Conservation (phyloP, 2,888 invertebrate species). For the Ormyrus nitidulus region DNA sequence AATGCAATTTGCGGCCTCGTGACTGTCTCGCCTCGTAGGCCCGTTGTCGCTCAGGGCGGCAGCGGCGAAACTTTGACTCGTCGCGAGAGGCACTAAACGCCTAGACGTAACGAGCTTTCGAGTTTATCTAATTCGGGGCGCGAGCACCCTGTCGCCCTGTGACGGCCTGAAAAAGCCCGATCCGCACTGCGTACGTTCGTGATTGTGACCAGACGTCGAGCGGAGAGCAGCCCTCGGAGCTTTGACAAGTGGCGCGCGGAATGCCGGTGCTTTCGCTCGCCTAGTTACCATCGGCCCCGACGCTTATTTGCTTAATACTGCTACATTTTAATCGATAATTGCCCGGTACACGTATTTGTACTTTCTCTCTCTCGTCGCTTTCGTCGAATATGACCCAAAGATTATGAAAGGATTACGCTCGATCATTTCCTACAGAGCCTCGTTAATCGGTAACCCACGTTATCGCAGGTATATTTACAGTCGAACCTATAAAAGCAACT, state of each 20-base stretch:
- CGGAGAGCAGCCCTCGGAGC: not conserved
- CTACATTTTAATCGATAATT: too few relatives aligned
- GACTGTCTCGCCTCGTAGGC: constrained; percentile 36
- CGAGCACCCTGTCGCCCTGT: not conserved
- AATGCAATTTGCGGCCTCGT: constrained; percentile 61
- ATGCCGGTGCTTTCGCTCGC: too few relatives aligned
- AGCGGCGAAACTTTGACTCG: constrained; percentile 24
- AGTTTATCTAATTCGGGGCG: constrained; percentile 51
- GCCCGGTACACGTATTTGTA: not conserved
- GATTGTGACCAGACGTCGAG: constrained; percentile 7
- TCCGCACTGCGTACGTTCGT: not conserved
- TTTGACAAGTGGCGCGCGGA: not conserved
- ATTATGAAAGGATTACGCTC: not conserved
- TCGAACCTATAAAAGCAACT: constrained; percentile 10
- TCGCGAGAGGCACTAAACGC: constrained; percentile 40
- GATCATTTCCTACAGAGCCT: not conserved
- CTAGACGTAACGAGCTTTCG: constrained; percentile 51
- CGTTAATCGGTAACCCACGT: not conserved
- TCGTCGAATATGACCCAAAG: not conserved
- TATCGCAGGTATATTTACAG: constrained; percentile 10
- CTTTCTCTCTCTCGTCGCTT: not conserved
- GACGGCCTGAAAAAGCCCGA: constrained; percentile 25
- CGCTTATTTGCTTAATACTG: too few relatives aligned
- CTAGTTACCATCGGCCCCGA: too few relatives aligned
- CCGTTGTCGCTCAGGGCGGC: not conserved